phyloP scores from a whole-genome alignment of 2,888 invertebrate species.

The Cloeon dipterum region DNA sequence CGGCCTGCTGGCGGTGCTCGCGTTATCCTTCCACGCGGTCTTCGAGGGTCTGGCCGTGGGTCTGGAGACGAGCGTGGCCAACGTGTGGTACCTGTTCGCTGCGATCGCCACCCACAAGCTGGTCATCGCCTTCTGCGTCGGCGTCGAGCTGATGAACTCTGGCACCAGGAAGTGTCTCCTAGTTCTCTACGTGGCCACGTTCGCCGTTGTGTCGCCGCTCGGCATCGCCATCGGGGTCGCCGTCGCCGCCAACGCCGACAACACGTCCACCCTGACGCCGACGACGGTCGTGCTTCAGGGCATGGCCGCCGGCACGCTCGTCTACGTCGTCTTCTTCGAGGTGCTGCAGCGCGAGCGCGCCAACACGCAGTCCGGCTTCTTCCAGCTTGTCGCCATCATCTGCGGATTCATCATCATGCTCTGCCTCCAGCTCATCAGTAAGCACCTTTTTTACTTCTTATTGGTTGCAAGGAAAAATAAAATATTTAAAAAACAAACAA shows the following conservation, averaged over 20 bases:
- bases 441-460: too few relatives aligned
- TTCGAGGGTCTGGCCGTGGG: constrained; percentile 73
- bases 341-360: constrained; percentile 41
- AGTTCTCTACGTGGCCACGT: constrained; percentile 44
- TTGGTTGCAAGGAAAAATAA: too few relatives aligned
- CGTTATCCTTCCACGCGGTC: constrained; percentile 63
- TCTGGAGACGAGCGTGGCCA: constrained; percentile 33
- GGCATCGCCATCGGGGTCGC: constrained; percentile 54
- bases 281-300: constrained; percentile 30
- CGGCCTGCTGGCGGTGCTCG: constrained; percentile 57
- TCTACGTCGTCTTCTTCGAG: constrained; percentile 95
- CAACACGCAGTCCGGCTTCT: constrained; percentile 28
- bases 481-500: too few relatives aligned
- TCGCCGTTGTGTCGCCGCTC: constrained; percentile 56
- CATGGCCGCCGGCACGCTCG: constrained; percentile 72
- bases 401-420: constrained; percentile 51
- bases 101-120: constrained; percentile 69
- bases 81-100: constrained; percentile 58
- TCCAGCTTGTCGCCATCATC: constrained; percentile 39
- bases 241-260: constrained; percentile 29
- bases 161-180: constrained; percentile 36
- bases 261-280: constrained; percentile 19
- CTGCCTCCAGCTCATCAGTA: constrained; percentile 33
- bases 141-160: constrained; percentile 54
- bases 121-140: constrained; percentile 72